phyloP scores from a whole-genome alignment of 2,888 invertebrate species.

The Ecliptopera silaceata region DNA sequence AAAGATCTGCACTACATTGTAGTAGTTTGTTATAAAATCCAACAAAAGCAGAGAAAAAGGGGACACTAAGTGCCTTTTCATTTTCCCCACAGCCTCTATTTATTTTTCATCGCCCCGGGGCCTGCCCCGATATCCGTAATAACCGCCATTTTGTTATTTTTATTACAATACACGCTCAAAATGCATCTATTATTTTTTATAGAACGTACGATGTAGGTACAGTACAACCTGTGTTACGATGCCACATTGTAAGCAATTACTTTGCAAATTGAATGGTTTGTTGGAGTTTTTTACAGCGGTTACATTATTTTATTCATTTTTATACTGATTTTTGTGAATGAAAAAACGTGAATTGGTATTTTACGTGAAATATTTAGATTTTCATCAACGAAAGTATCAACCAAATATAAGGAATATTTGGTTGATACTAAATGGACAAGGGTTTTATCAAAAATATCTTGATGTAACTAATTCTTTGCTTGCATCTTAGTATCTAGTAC shows the following conservation, averaged over 20 bases:
- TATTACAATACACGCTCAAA: conserved; percentile 68
- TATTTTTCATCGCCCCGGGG: conserved; percentile 78
- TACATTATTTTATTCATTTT: conserved; percentile 30
- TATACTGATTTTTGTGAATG: conserved; percentile 25
- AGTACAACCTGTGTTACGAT: conserved; percentile 38
- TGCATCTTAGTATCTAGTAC: too few species aligned
- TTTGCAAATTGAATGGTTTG: conserved; percentile 40
- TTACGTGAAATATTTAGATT: conserved; percentile 11
- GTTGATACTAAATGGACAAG: not conserved
- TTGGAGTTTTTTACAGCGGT: conserved; percentile 25
- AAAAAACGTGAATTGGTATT: conserved; percentile 4
- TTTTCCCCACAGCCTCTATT: conserved; percentile 74
- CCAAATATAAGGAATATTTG: not conserved
- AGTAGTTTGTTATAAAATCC: conserved; percentile 48
- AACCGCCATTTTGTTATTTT: conserved; percentile 75
- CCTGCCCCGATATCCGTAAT: conserved; percentile 57
- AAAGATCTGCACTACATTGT: conserved; percentile 23
- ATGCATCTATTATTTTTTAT: conserved; percentile 70
- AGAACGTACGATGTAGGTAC: conserved; percentile 58
- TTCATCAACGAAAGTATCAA: conserved; percentile 8
- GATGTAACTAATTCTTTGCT: too few species aligned
- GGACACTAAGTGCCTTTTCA: conserved; percentile 75
- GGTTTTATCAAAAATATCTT: too few species aligned
- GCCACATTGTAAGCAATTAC: conserved; percentile 35
- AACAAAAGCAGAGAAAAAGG: conserved; percentile 60